A percentile compares a stretch with the other conserved stretches of the same genome.
Conservation (phyloP, 23 tunicate genomes). For the Styela plicata region DNA sequence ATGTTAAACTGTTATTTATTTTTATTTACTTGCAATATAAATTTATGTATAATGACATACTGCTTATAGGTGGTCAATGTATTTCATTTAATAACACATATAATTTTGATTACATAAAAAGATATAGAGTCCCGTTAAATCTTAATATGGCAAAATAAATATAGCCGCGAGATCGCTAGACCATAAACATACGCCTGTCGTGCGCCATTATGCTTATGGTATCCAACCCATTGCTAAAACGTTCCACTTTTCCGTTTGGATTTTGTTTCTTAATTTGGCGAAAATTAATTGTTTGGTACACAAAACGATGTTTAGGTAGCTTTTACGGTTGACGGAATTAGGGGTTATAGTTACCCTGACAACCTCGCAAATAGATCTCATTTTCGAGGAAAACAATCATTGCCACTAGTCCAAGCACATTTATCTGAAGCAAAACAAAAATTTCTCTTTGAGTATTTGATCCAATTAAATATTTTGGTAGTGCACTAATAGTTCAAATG, state of each 20-base stretch:
- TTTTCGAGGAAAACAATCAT: background rate
- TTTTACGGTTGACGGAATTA: slow-evolving; percentile 23
- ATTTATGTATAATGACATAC: background rate
- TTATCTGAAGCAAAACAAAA: background rate
- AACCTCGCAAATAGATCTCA: background rate
- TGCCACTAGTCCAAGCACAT: background rate
- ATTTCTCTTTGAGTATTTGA: background rate
- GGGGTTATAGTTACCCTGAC: background rate
- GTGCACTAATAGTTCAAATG: background rate
- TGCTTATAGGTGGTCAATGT: background rate
- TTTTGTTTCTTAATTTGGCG: slow-evolving; percentile 20
- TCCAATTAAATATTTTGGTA: background rate
- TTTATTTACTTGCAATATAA: background rate
- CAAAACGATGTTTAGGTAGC: slow-evolving; percentile 29
- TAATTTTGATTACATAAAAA: background rate
- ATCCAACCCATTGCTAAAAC: background rate
- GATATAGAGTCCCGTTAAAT: background rate
- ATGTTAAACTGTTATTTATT: background rate
- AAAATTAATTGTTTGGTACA: slow-evolving; percentile 35
- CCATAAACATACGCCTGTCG: background rate
- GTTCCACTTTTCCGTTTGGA: background rate
- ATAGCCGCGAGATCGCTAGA: background rate
- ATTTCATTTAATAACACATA: background rate
- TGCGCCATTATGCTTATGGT: background rate
- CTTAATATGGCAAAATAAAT: background rate